Evolutionary conservation across 2,888 invertebrate species (phyloP), one percentile per base, ranked within the genome.

Genomic region (Drosophila anceps): DNA sequence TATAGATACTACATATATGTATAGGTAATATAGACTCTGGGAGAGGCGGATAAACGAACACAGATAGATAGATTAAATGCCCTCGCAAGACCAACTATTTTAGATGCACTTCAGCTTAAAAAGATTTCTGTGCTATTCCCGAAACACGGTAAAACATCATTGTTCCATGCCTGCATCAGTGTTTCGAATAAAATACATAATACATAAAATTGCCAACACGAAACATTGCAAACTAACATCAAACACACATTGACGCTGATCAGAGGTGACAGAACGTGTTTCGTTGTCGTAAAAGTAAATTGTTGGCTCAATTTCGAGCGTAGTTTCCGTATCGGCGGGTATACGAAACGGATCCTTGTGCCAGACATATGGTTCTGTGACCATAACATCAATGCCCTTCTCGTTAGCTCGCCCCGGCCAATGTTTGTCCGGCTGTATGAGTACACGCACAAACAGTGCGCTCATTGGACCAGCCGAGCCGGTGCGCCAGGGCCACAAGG

Each of bases 291-390:
- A 91, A 43, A 88, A 91, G 60, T 87, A 92, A 1, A 91, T 87
- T 13, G 91, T 81, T 0, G 92, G 92, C 5, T 92, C 91, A 1
- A 92, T 71, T 59, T 89, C 91, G 8, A 92, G 48, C 2, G 79
- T 67, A 1, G 91, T 89, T 15, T 90, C 80, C 0, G 91, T 91
- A 63, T 92, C 86, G n/a, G 82, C 88, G 0, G 92, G 91, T 24
- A 92, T 64, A 5, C 55, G 73, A 35, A 81, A 87, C 0, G 88
- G 83, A 43, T 83, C 79, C 27, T 69, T 88, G 53, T 91, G 84
- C 91, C 91, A 92, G 9, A 92, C 92, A 20, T 66, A 69, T 0
- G 91, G 91, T 18, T 92, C 92, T 4, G 90, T 81, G 5, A 92
- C 72, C 86, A 91, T 90, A 1, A 92, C 91, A 50, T 67, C 76